Conservation (phyloP, 2,888 invertebrate species). For the Cantharis lateralis region DNA sequence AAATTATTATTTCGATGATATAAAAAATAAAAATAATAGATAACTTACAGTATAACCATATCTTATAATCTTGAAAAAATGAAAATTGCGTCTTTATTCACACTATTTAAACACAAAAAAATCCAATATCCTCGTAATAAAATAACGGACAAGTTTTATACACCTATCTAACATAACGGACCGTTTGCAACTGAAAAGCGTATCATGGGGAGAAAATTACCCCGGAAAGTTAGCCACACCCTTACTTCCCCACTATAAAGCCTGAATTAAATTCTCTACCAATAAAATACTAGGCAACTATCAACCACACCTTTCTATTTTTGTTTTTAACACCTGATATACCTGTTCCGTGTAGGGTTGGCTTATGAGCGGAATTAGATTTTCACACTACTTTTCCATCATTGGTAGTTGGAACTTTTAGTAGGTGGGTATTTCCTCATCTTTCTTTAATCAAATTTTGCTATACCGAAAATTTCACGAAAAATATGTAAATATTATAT, state of each 20-base stretch:
- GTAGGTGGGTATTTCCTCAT: constrained; percentile 39
- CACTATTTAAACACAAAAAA: not conserved
- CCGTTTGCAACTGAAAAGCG: constrained; percentile 44
- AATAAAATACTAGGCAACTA: constrained; percentile 37
- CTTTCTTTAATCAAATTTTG: constrained; percentile 42
- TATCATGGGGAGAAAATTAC: constrained; percentile 29
- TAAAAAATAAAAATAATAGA: not conserved
- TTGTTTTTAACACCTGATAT: constrained; percentile 49
- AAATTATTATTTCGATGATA: not conserved
- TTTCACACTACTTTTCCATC: constrained; percentile 1
- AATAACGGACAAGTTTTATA: constrained; percentile 1
- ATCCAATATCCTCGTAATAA: not conserved
- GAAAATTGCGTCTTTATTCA: constrained; percentile 4
- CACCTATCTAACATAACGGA: constrained; percentile 44
- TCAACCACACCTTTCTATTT: constrained; percentile 40
- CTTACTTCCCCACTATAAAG: constrained; percentile 40
- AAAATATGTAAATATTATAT: constrained; percentile 15
- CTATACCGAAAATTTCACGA: constrained; percentile 39
- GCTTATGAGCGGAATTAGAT: constrained; percentile 22
- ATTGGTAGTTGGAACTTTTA: constrained; percentile 43
- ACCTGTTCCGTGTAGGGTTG: constrained; percentile 42
- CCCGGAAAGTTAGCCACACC: constrained; percentile 45
- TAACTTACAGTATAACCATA: constrained; percentile 57
- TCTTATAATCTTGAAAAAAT: constrained; percentile 42
- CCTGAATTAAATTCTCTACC: constrained; percentile 37